Conservation (phyloP, 2,113 vertebrate genomes). For the Microtus pennsylvanicus region DNA sequence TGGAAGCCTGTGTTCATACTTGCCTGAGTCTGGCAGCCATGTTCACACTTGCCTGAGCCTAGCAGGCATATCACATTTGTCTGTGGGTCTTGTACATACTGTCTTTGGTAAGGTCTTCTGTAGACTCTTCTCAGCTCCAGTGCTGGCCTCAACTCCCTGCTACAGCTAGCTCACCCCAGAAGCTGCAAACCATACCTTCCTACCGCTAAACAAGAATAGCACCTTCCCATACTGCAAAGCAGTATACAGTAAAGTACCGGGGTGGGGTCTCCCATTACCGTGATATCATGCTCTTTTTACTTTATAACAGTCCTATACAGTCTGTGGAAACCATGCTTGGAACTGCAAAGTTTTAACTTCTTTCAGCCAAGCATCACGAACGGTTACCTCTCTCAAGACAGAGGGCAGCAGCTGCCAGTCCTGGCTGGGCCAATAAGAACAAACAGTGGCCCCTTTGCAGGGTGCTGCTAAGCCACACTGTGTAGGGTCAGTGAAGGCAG, state of each 20-base stretch:
- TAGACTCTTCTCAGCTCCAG: not conserved
- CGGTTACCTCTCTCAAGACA: accelerated
- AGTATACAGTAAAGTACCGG: accelerated
- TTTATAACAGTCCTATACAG: accelerated
- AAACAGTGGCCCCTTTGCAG: no score
- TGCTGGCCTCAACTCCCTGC: not conserved
- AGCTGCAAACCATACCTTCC: not conserved
- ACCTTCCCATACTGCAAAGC: not conserved
- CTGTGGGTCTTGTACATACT: not conserved
- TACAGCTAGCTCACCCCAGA: accelerated
- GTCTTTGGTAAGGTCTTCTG: no score
- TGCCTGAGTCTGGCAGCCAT: not conserved
- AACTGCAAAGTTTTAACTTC: accelerated
- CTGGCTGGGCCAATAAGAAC: no score
- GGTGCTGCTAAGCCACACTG: not conserved
- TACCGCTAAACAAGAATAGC: not conserved
- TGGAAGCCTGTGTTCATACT: not conserved
- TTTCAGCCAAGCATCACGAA: not conserved
- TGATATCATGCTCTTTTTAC: accelerated
- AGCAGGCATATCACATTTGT: no score
- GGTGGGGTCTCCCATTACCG: accelerated
- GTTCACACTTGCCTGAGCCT: not conserved
- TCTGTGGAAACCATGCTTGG: accelerated
- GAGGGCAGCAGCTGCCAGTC: not conserved
- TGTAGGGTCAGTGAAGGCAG: not conserved